phyloP scores from a whole-genome alignment of 2,888 invertebrate species.

The Lepetodrilus schrolli region DNA sequence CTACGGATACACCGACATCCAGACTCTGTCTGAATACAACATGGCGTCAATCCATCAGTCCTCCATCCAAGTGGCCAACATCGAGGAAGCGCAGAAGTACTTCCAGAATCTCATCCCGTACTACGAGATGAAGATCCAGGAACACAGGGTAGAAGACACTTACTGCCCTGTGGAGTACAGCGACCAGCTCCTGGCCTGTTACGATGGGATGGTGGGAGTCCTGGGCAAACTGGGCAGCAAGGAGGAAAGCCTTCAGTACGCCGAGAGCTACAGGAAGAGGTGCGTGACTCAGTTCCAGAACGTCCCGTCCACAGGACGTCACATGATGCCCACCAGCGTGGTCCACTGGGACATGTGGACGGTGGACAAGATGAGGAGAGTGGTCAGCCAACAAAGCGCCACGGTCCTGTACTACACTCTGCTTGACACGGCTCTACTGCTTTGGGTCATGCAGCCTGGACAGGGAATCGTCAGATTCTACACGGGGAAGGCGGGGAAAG shows the following conservation, averaged over 20 bases:
- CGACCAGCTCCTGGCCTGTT: slow-evolving; percentile 64
- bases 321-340: slow-evolving; percentile 44
- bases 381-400: slow-evolving; percentile 65
- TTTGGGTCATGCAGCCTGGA: slow-evolving; percentile 71
- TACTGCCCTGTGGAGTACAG: slow-evolving; percentile 63
- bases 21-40: slow-evolving; percentile 65
- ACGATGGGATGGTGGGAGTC: slow-evolving; percentile 67
- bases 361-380: slow-evolving; percentile 58
- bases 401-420: slow-evolving; percentile 70
- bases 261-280: slow-evolving; percentile 64
- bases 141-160: slow-evolving; percentile 64
- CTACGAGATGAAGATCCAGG: slow-evolving; percentile 58
- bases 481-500: slow-evolving; percentile 48
- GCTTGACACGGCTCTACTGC: slow-evolving; percentile 55
- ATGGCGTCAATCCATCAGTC: slow-evolving; percentile 66
- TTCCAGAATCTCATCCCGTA: slow-evolving; percentile 56
- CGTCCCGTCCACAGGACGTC: slow-evolving; percentile 45
- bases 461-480: slow-evolving; percentile 63
- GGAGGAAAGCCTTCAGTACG: slow-evolving; percentile 66
- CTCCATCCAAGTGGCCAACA: slow-evolving; percentile 64
- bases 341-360: slow-evolving; percentile 56
- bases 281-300: slow-evolving; percentile 56
- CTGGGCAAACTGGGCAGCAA: slow-evolving; percentile 63
- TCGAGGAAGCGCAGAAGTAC: slow-evolving; percentile 64
- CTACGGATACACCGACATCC: slow-evolving; percentile 57